Evolutionary conservation across 2,888 invertebrate species (phyloP), one percentile per base, ranked within the genome.

Genomic region (Drosophila barbarae): DNA sequence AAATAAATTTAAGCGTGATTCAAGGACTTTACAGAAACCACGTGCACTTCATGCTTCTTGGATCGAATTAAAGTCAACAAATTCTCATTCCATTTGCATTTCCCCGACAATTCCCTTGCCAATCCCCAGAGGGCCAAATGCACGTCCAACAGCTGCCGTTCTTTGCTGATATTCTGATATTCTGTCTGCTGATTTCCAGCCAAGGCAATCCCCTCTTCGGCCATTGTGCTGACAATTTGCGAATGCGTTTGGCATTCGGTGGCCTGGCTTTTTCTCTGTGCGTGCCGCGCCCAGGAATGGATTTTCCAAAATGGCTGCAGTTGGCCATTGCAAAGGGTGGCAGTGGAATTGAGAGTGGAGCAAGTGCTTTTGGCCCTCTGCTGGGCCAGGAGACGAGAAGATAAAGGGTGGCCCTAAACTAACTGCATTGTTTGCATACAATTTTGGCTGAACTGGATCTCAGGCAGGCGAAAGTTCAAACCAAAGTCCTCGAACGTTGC

Each of bases 351-450:
- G 44, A 18, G 32, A 39, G 21, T 15, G 18, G 32, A 30, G 9
- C 36, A 34, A 39, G 13, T 26, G 15, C 23, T 23, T 23, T 23
- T 23, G 30, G 30, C 28, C 28, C 18, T 13, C 34, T 13, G 13
- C 28, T 7, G 21, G 15, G 23, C 18, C 21, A 15, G 32, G 18
- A 23, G 18, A 5, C 15, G 15, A 35, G 10, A 7, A 36, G 59
- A 9, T 23, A 6, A 36, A 13, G 34, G 34, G 51, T 26, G 60
- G 47, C 49, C 49, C 39, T 49, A 65, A 65, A 65, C 51, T 44
- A 63, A 44, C 66, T 65, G 51, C 65, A 68, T 55, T 69, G 68
- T 53, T 69, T 60, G 70, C 68, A 69, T 70, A 44, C 61, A 50
- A 50, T 68, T 64, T 50, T 30, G 28, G 30, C 39, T 13, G 52